Base-by-base conservation (phyloP, 2,888 invertebrate genomes). In the Stegana nigrithorax region DNA sequence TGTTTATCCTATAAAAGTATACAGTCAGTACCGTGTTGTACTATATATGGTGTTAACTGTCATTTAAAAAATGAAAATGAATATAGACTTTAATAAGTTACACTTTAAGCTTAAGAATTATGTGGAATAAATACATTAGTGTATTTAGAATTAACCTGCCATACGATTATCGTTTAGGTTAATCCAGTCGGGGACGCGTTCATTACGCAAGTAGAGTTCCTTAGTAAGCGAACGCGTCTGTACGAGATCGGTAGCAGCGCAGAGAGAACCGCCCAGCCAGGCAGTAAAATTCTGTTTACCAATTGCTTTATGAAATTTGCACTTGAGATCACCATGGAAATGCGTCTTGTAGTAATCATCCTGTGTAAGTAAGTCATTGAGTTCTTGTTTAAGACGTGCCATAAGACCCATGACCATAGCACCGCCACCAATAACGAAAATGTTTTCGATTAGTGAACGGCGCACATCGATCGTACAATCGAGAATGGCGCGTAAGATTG, bases 351-450 rank as follows among this genome's bases (percentile, higher is more conserved):
- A 92, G 1, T 89, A 87, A 39, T 89, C 87, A 50, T 83, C 82
- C 70, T 88, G 87, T 25, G 88, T 84, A n/a, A 92, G 82, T 47
- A 95, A 88, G 63, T 88, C 80, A 29, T 89, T 87, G 61, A 98
- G 87, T 85, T 98, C 98, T 1, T 89, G 87, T 69, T 91, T 89
- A 1, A 98, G 87, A 59, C 98, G 89, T 21, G 93, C 89, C 77
- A 90, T 89, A 74, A 98, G 91, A 0, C 98, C 98, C 60, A 92
- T 91, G 68, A 93, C 87, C 89, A 93, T 92, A 0, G 92, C 88
- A 1, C 93, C 92, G 10, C 98, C 98, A 32, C 98, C 98, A 60
- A 93, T 90, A 19, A 98, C 86, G 60, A 98, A 87, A 70, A 98
- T 90, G 85, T 94, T 96, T 82, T 91, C 92, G 0, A 95, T 92